Evolutionary conservation across 2,113 vertebrate genomes (phyloP).

Genomic region (Stomatorhinus ivindoensis): DNA sequence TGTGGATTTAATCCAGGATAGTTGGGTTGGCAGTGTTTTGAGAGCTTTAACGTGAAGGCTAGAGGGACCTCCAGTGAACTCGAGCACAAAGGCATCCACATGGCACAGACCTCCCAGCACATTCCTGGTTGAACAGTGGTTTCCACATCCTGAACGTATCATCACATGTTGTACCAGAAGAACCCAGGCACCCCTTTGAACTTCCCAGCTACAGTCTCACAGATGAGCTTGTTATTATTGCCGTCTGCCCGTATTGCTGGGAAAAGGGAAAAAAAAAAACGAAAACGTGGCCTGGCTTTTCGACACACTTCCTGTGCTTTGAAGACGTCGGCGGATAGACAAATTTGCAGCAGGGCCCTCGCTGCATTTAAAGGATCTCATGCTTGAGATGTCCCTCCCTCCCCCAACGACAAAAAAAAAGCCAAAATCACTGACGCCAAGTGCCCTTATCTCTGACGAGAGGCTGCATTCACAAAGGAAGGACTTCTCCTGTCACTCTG

Average conservation of each 20-base stretch:
- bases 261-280: conserved; percentile 26
- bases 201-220: conserved; percentile 53
- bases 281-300: conserved; percentile 50
- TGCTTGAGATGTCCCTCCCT: not conserved
- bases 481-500: not conserved
- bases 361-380: conserved; percentile 39
- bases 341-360: conserved; percentile 49
- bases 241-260: conserved; percentile 52
- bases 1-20: not conserved
- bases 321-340: conserved; percentile 64
- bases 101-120: conserved; percentile 24
- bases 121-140: conserved; percentile 44
- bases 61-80: not conserved
- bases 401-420: not conserved
- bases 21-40: not conserved
- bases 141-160: conserved; percentile 55
- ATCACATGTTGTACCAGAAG: conserved; percentile 48
- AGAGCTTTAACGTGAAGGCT: not conserved
- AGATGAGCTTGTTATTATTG: conserved; percentile 65
- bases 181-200: conserved; percentile 58
- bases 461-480: not conserved
- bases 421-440: not conserved
- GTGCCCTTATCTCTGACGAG: not conserved
- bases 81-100: conserved; percentile 17
- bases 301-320: conserved; percentile 72